A percentile compares a stretch with the other conserved stretches of the same genome.
Conservation (phyloP, 2,797 vertebrate species). For the Aphelocoma californica region DNA sequence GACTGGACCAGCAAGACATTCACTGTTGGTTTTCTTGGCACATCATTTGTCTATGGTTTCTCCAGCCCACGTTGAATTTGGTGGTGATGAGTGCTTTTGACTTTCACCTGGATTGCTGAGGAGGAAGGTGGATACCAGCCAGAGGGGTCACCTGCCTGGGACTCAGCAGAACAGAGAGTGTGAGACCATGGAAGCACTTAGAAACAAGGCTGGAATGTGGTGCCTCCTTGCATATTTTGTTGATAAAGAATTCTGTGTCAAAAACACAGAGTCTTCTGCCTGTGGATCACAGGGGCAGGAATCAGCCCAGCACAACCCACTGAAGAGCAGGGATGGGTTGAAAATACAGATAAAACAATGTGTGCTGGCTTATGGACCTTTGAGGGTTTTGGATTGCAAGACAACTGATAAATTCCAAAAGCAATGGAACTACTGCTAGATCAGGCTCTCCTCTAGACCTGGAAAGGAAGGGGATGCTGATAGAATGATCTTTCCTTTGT, state of each 20-base stretch:
- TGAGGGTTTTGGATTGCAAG: background rate
- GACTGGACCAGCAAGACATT: background rate
- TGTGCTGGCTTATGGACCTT: background rate
- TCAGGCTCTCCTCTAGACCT: background rate
- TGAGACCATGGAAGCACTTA: accelerated
- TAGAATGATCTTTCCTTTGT: background rate
- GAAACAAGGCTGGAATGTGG: background rate
- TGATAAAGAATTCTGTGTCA: background rate
- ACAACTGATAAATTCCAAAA: background rate
- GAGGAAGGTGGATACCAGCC: background rate
- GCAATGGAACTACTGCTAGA: background rate
- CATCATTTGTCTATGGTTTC: accelerated
- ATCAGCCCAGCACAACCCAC: background rate
- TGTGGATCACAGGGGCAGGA: background rate
- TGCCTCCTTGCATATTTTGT: background rate
- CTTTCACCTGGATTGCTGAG: background rate
- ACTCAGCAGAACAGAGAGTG: background rate
- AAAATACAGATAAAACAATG: background rate
- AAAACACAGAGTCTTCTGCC: background rate
- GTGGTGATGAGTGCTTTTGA: background rate
- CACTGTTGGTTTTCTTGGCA: background rate
- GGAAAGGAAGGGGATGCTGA: background rate
- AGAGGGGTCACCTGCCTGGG: no score
- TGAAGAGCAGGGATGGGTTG: background rate
- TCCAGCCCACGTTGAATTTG: background rate